Evolutionary conservation across 2,113 vertebrate species (phyloP), one percentile per base, ranked within the genome.

Genomic region (Sarotherodon lohbergeri): DNA sequence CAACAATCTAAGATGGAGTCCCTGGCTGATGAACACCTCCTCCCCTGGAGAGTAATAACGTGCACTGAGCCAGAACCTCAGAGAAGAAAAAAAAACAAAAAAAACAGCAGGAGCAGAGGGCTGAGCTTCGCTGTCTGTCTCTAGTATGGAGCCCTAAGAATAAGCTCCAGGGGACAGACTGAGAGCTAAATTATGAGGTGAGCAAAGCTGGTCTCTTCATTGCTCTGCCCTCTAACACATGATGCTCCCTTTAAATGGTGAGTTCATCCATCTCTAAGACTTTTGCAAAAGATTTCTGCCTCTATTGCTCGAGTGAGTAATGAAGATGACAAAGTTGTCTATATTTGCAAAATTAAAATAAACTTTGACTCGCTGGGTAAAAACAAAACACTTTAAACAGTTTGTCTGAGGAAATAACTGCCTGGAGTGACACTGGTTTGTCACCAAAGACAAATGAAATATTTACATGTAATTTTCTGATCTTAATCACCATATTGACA

Each of bases 1-100:
- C 92, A 89, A 91, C 90, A 85, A 88, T 92, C 86, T 87, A 76
- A 93, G 84, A 91, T 92, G 84, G 89, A 89, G 89, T 86, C 82
- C 56, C 57, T 82, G 83, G 88, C 92, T 92, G 88, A 90, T 92
- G 91, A 93, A 90, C 84, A 91, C 87, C 88, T 85, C 89, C 85
- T 86, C 54, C 89, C 71, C 84, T 86, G 66, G 66, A 50, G 83
- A 91, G 86, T 90, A 90, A 95, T 93, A 91, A 90, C 4, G 12
- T 87, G 87, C 86, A 68, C 86, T 90, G 88, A 94, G 87, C 87
- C 89, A 90, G 86, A 93, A 92, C 89, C 76, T 22, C 9, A 32
- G 73, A 87, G 73, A 24, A 2, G 73, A 24, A 2, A n/a, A 63
- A 7, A 24, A 73, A 22, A 12, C 17, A 86, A 89, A 22, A 13